These are phyloP conservation scores for Trachymyrmex cornetzi DNA, from an alignment of 1,140 invertebrate genomes.

Conservation along the genomic window DNA sequence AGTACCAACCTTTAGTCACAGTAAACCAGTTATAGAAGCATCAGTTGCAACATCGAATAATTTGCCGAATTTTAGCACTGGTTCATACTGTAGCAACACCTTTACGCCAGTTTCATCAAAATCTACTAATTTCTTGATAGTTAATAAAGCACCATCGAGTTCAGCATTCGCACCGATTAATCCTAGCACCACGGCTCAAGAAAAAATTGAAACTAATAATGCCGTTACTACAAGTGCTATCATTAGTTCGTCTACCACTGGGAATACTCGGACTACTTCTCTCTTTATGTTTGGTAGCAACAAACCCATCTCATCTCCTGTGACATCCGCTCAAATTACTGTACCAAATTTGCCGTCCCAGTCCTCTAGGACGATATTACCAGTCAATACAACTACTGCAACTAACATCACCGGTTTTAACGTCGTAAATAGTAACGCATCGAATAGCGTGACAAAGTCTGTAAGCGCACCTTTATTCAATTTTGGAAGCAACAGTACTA, in stretches of 20 bases:
- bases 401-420: constrained; percentile 11
- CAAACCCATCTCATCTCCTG: background rate
- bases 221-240: background rate
- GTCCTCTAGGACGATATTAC: background rate
- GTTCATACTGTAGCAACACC: background rate
- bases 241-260: background rate
- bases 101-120: background rate
- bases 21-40: background rate
- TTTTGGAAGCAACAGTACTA: constrained; percentile 38
- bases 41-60: constrained; percentile 3
- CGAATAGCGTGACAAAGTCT: background rate
- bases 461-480: background rate
- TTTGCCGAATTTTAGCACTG: constrained; percentile 20
- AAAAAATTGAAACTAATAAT: background rate
- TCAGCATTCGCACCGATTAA: constrained; percentile 12
- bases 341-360: background rate
- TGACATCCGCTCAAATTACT: background rate
- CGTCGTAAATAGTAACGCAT: background rate
- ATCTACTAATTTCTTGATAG: constrained; percentile 13
- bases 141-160: background rate
- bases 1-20: constrained; percentile 13
- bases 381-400: background rate
- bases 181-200: background rate
- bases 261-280: background rate
- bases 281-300: background rate